Base-by-base conservation (phyloP, 2,888 invertebrate genomes). In the Acronicta psi region DNA sequence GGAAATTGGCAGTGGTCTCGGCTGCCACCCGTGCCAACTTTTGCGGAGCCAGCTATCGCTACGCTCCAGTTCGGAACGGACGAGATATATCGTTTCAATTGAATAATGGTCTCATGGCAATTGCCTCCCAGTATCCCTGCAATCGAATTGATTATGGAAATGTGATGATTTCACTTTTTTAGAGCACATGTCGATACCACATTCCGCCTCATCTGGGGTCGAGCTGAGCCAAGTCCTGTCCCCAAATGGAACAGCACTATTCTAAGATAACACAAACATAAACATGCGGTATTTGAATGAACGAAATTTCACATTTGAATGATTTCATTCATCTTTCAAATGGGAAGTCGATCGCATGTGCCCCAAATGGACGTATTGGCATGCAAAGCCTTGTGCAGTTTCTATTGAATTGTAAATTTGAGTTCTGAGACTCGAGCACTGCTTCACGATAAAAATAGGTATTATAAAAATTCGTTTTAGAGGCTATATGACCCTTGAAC, bases 1-100 rank as follows among this genome's bases (percentile, higher is more conserved):
- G 94, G 93, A 93, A 93, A 94, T 93, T 94, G 94, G 94, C 93
- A 94, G 87, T 92, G 91, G 91, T 90, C 87, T 90, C 91, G 86
- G 82, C 80, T 85, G 86, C 88, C 87, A 80, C 69, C 81, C 90
- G 90, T 93, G 93, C 93, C 93, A 94, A 94, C 89, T 94, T 93
- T 92, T 91, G 93, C 91, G 85, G 87, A 90, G 90, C 88, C 87
- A 92, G 93, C 91, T 88, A 91, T 93, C 91, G 92, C 89, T 87
- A 86, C 87, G 92, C 88, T 91, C 89, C 93, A 88, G 87, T 91
- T 88, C 88, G 84, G 73, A 83, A 83, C 85, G 86, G 83, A 82
- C 83, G 88, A 91, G 93, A 93, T 91, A 91, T 92, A 93, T 91
- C 90, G 89, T 85, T 88, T 83, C 90, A 86, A 92, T 93, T 93